Percentiles rank a stretch among this genome's conserved stretches.
phyloP scores from a whole-genome alignment of 2,797 vertebrate genomes.

The Coilia nasus region DNA sequence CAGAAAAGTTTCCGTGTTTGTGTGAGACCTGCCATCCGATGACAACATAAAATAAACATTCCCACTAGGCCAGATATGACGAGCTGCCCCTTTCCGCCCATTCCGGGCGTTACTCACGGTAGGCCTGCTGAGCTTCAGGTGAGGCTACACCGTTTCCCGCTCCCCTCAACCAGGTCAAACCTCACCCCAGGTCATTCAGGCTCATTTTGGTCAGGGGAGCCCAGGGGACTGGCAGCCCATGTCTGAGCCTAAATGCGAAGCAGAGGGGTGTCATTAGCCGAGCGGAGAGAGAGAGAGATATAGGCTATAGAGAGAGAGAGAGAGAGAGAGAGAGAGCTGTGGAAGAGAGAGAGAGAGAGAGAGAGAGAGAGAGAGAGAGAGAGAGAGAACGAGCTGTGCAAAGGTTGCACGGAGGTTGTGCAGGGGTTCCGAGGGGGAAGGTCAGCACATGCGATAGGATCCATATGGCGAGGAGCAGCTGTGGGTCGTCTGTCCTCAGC shows the following conservation, averaged over 20 bases:
- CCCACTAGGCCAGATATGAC: neutral
- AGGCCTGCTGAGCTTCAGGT: neutral
- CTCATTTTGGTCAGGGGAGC: neutral
- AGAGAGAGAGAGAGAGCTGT: too few species aligned
- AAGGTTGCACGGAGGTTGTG: neutral
- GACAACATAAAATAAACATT: neutral
- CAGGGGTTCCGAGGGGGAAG: neutral
- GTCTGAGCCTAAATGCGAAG: neutral
- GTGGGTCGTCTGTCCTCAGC: conserved; percentile 18
- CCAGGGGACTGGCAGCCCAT: neutral
- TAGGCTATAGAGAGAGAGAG: neutral
- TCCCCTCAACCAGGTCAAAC: neutral
- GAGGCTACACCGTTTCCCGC: neutral
- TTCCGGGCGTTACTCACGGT: neutral
- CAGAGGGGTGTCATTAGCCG: neutral
- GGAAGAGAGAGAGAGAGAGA: too few species aligned
- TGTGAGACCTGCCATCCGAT: neutral
- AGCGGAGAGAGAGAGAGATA: neutral
- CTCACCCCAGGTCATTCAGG: neutral
- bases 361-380: too few species aligned
- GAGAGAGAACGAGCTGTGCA: neutral
- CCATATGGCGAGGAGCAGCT: conserved; percentile 16
- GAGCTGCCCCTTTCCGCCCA: neutral
- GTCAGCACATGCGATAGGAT: conserved; percentile 14
- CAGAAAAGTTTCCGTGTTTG: neutral